Conservation (phyloP, 2,797 vertebrate species). For the Enteromius treurensis region DNA sequence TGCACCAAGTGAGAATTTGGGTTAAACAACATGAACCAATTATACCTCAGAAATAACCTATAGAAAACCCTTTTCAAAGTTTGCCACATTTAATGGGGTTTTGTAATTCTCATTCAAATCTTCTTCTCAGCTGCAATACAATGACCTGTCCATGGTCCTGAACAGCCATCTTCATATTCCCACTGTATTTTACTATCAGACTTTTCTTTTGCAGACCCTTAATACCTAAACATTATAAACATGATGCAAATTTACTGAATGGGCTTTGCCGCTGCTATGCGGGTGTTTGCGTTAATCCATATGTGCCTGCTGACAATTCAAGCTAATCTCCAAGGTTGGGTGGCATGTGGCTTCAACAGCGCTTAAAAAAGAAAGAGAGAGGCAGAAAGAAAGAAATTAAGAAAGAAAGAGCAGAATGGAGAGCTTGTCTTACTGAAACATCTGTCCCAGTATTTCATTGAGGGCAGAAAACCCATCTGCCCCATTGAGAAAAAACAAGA, state of each 20-base stretch:
- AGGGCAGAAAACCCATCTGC: conserved; percentile 68
- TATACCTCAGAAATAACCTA: not conserved
- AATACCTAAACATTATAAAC: conserved; percentile 31
- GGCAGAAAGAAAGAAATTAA: conserved; percentile 41
- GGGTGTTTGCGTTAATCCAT: conserved; percentile 47
- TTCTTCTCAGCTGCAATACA: not conserved
- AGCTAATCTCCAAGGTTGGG: conserved; percentile 58
- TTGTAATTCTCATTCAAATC: not conserved
- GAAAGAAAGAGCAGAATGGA: conserved; percentile 67
- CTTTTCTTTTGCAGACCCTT: conserved; percentile 19
- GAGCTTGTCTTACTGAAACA: conserved; percentile 69
- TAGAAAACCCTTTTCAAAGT: not conserved
- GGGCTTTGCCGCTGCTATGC: conserved; percentile 39
- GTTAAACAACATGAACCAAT: not conserved
- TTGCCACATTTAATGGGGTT: not conserved
- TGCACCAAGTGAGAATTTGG: not conserved
- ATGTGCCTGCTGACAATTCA: conserved; percentile 44
- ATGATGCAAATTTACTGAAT: conserved; percentile 62
- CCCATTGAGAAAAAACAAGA: conserved; percentile 63
- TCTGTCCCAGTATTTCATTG: conserved; percentile 71
- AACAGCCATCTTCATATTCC: conserved; percentile 40
- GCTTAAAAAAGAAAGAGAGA: conserved; percentile 53
- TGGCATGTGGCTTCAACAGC: conserved; percentile 40
- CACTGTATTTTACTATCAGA: not conserved
- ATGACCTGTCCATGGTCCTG: conserved; percentile 79